Conservation (phyloP, 2,888 invertebrate genomes). For the Caenorhabditis panamensis region DNA sequence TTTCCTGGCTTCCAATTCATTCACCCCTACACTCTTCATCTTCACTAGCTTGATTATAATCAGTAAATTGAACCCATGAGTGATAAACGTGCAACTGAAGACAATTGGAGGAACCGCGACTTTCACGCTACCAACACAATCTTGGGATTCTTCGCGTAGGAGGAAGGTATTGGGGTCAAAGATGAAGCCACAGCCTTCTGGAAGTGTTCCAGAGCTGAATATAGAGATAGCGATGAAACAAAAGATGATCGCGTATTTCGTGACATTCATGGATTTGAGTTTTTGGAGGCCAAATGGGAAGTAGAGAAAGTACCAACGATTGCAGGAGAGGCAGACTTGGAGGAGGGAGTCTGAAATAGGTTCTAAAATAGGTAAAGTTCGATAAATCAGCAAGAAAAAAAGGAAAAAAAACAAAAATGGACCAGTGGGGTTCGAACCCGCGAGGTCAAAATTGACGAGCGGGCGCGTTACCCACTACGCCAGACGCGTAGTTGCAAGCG, state of each 20-base stretch:
- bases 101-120: not conserved
- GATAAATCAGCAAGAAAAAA: no score
- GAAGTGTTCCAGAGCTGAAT: not conserved
- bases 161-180: conserved; percentile 6
- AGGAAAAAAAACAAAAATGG: no score
- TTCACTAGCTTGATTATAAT: not conserved
- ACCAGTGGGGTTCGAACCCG: no score
- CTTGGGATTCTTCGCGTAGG: not conserved
- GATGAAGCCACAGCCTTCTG: not conserved
- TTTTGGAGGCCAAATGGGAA: conserved; percentile 1
- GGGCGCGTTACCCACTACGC: no score
- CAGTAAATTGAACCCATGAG: not conserved
- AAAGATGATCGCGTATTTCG: not conserved
- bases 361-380: not conserved
- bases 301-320: not conserved
- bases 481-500: no score
- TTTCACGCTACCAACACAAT: not conserved
- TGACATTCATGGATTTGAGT: not conserved
- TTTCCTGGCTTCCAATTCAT: not conserved
- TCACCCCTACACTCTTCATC: not conserved
- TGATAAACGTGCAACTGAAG: not conserved
- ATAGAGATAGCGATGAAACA: not conserved
- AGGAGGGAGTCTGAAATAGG: not conserved
- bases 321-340: not conserved
- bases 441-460: no score